Base-by-base conservation (phyloP, 2,797 vertebrate species). In the Artibeus jamaicensis region DNA sequence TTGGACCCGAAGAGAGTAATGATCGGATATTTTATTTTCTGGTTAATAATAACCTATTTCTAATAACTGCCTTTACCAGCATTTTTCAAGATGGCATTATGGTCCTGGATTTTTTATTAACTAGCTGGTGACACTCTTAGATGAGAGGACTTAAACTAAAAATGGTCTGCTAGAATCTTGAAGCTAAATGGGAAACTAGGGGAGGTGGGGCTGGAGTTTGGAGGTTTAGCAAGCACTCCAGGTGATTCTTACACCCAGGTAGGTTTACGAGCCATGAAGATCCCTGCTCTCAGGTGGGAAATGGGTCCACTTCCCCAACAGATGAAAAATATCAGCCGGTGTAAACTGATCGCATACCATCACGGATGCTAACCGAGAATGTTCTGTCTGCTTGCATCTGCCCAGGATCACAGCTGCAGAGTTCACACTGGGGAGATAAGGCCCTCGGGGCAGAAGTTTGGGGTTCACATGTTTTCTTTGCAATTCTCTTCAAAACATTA, bases 211-310 rank as follows among this genome's bases (percentile, higher is more conserved):
- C 21, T 59, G 14, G 18, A 32, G 48, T 68, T 29, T 76, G 18
- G 19, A 57, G 24, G n/a, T 55, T 73, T 57, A 71, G 42, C 16
- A 46, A 34, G 22, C 1, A 9, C 48, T 14, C 46, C 16, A 57
- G 1, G 4, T 39, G 57, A 87, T 34, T 65, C 77, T 55, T 57
- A 70, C 21, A 16, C 9, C 9, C 26, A 85, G 26, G 32, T 10
- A 89, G 79, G 37, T 32, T 42, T 53, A 46, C 42, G 29, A 77
- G 53, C 18, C 48, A 46, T 4, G 32, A 18, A 44, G 18, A 44
- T 86, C 68, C 55, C 55, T 67, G 70, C 55, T 96, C 77, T 59
- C 44, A 62, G 12, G 22, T 55, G 57, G 19, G 24, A 59, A 44
- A n/a, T 19, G 70, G 29, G 42, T 37, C 59, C 14, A 11, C 24